Evolutionary conservation across 1,140 invertebrate species (phyloP), one percentile per base, ranked within the genome.

Genomic region (Lordiphosa mommai): DNA sequence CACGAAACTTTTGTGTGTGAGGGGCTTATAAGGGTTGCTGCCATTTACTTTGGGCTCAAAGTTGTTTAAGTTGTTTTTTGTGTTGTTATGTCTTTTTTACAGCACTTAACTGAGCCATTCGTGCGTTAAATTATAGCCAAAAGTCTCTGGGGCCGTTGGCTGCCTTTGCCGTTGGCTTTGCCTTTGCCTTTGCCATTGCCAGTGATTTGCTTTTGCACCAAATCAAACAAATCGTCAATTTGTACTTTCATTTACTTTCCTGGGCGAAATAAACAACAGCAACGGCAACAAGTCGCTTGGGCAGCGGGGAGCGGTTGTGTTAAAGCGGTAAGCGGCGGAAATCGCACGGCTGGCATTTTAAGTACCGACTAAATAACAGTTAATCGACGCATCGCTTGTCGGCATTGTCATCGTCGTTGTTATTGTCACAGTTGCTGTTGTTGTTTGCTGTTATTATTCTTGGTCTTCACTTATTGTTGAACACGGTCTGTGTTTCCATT

Each of bases 191-290:
- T 5, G 33, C 27, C 32, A 32, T 33, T 59, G 56, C 8, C 49
- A 44, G 56, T 68, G 79, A 82, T 76, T 76, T 69, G 53, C 77
- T 66, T 61, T 74, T 47, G 51, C 65, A 59, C 48, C 63, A 77
- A 82, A 84, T 84, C 76, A 82, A 82, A 82, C 76, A 84, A 82
- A 84, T 82, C 72, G 71, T 58, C 76, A 84, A 82, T 77, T 77
- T 82, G 76, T 82, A 84, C 77, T 72, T 82, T 82, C 76, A 84
- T 84, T 76, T 84, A 82, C 76, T 76, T 84, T 76, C 48, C 66
- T 59, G 53, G 57, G 30, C 67, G 43, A 29, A 52, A 49, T 56
- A 50, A 59, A 48, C 56, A 53, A 29, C 17, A 9, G 17, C n/a
- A 27, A 29, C 12, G 16, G 10, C 2, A 4, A 6, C 6, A 16